These are phyloP conservation scores for Tetranychus piercei DNA, from an alignment of 2,888 invertebrate species.

Conservation along the genomic window DNA sequence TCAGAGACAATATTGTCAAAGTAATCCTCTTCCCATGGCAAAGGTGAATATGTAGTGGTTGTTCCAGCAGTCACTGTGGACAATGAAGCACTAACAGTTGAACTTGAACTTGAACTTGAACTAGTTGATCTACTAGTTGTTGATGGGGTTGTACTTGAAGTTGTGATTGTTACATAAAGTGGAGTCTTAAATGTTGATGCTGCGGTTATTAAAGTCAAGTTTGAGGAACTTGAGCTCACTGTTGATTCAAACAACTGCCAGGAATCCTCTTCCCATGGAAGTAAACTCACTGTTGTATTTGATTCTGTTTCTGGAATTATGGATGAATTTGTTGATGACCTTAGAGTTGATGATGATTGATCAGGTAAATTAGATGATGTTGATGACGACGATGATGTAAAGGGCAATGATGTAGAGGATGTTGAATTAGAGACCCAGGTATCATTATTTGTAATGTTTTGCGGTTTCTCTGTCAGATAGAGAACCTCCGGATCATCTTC, in stretches of 20 bases:
- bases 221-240: background rate
- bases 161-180: background rate
- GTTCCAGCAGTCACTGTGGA: background rate
- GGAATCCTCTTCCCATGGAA: background rate
- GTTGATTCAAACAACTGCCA: background rate
- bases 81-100: background rate
- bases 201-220: background rate
- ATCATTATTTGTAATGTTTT: background rate
- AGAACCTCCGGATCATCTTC: background rate
- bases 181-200: background rate
- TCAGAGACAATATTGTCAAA: background rate
- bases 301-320: background rate
- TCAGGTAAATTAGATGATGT: background rate
- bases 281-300: background rate
- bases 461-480: background rate
- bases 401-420: background rate
- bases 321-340: background rate
- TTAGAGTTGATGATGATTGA: background rate
- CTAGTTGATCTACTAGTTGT: background rate
- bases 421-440: too few species aligned
- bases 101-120: background rate
- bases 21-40: background rate
- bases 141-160: background rate
- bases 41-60: background rate
- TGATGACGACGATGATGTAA: too few species aligned